Conservation (phyloP, 2,797 vertebrate genomes). For the Glyptemys insculpta region DNA sequence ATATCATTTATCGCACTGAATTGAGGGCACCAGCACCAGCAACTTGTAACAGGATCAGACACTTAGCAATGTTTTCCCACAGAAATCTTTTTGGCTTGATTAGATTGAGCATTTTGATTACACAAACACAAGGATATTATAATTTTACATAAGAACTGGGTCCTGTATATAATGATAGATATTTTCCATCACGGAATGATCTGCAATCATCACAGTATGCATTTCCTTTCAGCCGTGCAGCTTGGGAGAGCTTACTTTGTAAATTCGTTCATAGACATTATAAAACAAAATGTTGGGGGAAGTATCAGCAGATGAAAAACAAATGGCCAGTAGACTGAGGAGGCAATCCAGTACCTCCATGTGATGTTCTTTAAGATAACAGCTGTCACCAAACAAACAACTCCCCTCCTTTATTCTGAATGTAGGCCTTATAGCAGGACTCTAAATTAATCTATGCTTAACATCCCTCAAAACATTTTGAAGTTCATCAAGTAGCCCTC, state of each 20-base stretch:
- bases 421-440: neutral
- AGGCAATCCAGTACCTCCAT: neutral
- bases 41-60: neutral
- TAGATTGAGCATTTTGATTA: constrained; percentile 40
- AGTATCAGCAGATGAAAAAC: constrained; percentile 46
- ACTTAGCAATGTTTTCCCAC: neutral
- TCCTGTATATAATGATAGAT: constrained; percentile 23
- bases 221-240: constrained; percentile 48
- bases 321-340: constrained; percentile 49
- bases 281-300: constrained; percentile 63
- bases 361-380: constrained; percentile 18
- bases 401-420: constrained; percentile 18
- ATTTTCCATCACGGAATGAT: constrained; percentile 49
- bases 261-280: constrained; percentile 37
- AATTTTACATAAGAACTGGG: neutral
- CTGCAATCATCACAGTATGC: constrained; percentile 60
- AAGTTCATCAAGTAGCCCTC: neutral
- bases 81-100: constrained; percentile 9
- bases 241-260: neutral
- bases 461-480: neutral
- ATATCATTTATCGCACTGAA: fast-evolving
- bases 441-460: neutral
- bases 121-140: constrained; percentile 21
- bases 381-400: neutral
- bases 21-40: neutral